Conservation (phyloP, 2,113 vertebrate genomes). For the Limnothrissa miodon region DNA sequence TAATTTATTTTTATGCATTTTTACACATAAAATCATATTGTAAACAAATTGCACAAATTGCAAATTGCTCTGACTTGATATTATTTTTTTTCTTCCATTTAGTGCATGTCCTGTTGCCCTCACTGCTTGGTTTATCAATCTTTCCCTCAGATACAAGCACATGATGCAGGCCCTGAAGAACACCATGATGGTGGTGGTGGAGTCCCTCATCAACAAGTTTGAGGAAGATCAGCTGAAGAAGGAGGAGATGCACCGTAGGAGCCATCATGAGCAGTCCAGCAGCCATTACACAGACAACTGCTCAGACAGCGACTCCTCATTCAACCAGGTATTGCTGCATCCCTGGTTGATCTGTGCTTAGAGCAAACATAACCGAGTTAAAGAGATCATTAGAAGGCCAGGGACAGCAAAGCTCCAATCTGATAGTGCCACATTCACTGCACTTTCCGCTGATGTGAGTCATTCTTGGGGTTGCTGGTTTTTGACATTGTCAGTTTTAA, state of each 20-base stretch:
- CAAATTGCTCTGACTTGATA: too few species aligned
- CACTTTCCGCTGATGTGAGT: neutral
- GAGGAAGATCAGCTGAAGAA: slow-evolving; percentile 83
- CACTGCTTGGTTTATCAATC: neutral
- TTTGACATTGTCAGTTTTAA: too few species aligned
- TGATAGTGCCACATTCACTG: neutral
- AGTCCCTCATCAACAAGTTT: slow-evolving; percentile 85
- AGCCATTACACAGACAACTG: slow-evolving; percentile 82
- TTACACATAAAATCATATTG: too few species aligned
- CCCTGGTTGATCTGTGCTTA: too few species aligned
- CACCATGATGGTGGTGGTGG: slow-evolving; percentile 83
- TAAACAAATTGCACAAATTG: too few species aligned
- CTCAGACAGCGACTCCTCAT: slow-evolving; percentile 95
- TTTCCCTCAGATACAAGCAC: slow-evolving; percentile 79
- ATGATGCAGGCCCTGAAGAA: slow-evolving; percentile 90
- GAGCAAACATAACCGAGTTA: too few species aligned
- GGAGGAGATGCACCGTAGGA: slow-evolving; percentile 75
- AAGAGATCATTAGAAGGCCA: too few species aligned
- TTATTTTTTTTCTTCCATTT: neutral
- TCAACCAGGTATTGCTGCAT: slow-evolving; percentile 79
- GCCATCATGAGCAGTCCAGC: slow-evolving; percentile 65
- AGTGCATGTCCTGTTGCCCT: neutral
- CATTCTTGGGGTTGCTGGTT: too few species aligned
- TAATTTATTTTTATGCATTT: too few species aligned
- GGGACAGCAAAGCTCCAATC: too few species aligned